Evolutionary conservation across 2,888 invertebrate genomes (phyloP).

Genomic region (Melieria crassipennis): DNA sequence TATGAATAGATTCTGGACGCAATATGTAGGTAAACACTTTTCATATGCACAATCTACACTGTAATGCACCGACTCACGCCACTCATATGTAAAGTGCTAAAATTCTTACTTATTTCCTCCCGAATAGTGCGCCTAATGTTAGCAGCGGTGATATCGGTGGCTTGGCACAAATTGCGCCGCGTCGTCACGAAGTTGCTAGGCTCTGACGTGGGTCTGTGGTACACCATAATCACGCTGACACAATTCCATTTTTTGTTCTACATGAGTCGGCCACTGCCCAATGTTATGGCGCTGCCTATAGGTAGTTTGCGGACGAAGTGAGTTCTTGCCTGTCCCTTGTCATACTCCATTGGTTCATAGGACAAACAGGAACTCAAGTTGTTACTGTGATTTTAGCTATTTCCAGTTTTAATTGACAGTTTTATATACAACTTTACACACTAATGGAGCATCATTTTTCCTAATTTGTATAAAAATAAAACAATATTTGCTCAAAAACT

Average conservation of each 20-base stretch:
- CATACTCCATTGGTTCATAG: too few relatives aligned
- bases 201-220: slow-evolving; percentile 81
- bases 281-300: slow-evolving; percentile 90
- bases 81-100: not conserved
- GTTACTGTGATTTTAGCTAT: too few relatives aligned
- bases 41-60: not conserved
- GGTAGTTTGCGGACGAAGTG: slow-evolving; percentile 70
- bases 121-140: slow-evolving; percentile 78
- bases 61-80: not conserved
- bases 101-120: not conserved
- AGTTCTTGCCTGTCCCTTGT: too few relatives aligned
- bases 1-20: slow-evolving; percentile 86
- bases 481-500: too few relatives aligned
- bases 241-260: slow-evolving; percentile 99
- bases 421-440: too few relatives aligned
- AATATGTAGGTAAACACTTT: slow-evolving; percentile 81
- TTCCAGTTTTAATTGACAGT: too few relatives aligned
- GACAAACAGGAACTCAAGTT: too few relatives aligned
- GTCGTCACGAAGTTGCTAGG: slow-evolving; percentile 84
- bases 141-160: slow-evolving; percentile 77
- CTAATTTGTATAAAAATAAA: too few relatives aligned
- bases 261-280: slow-evolving; percentile 92
- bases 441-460: too few relatives aligned
- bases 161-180: slow-evolving; percentile 79
- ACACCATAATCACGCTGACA: slow-evolving; percentile 82